Conservation (phyloP, 2,888 invertebrate species). For the Andrena hattorfiana region DNA sequence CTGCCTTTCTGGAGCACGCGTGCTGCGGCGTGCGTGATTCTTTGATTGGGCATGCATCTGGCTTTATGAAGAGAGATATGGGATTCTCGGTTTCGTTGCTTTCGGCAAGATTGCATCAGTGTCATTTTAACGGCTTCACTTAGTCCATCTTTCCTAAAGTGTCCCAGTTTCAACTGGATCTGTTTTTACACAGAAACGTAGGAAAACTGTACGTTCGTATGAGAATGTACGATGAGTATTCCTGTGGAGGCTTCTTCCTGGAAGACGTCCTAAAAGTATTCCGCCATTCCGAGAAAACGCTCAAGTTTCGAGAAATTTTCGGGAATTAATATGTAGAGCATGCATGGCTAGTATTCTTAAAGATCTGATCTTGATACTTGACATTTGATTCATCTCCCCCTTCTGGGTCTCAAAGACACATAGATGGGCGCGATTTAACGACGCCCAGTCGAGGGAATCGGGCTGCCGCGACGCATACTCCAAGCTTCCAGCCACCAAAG, state of each 20-base stretch:
- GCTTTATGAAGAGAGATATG: too few relatives aligned
- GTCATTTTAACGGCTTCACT: too few relatives aligned
- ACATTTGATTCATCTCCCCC: neutral
- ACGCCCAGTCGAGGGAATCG: too few relatives aligned
- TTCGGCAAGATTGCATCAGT: too few relatives aligned
- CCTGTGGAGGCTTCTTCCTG: neutral
- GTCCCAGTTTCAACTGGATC: neutral
- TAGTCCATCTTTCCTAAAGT: too few relatives aligned
- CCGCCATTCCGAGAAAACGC: neutral
- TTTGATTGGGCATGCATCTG: neutral
- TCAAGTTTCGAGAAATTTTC: neutral
- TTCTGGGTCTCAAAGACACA: too few relatives aligned
- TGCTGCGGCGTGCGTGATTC: constrained; percentile 1
- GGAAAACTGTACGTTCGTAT: neutral
- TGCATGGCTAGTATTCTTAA: neutral
- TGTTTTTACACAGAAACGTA: neutral
- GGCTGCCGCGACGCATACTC: too few relatives aligned
- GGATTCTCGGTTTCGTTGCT: too few relatives aligned
- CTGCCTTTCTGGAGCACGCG: neutral
- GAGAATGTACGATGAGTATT: neutral
- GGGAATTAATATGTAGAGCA: neutral
- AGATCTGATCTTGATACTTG: neutral
- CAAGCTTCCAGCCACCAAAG: too few relatives aligned
- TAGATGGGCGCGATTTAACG: too few relatives aligned
- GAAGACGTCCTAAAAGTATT: neutral